phyloP scores from a whole-genome alignment of 2,113 vertebrate genomes.

The Aegypius monachus region DNA sequence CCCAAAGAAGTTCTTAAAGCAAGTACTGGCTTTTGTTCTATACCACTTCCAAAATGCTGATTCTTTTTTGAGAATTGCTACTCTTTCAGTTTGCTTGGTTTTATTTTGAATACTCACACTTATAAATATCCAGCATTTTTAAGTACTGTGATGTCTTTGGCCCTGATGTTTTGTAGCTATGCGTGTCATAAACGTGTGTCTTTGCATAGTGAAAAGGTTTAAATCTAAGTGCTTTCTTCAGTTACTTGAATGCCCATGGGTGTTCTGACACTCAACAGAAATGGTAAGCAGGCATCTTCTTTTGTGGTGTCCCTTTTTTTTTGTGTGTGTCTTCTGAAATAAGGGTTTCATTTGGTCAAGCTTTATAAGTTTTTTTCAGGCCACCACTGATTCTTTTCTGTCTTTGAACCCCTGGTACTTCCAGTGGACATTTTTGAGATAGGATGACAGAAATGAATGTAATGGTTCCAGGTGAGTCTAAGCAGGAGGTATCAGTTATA shows the following conservation, averaged over 20 bases:
- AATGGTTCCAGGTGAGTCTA: background rate
- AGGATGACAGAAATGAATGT: background rate
- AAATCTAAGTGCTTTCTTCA: background rate
- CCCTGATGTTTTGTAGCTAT: background rate
- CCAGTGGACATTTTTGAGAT: background rate
- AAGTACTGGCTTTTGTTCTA: background rate
- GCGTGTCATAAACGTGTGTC: background rate
- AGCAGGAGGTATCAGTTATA: background rate
- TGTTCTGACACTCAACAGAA: background rate
- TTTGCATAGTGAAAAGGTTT: background rate
- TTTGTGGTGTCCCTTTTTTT: background rate
- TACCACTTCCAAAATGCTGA: background rate
- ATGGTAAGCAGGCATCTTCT: background rate
- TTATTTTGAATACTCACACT: background rate
- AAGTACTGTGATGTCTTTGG: background rate
- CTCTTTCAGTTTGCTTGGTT: background rate
- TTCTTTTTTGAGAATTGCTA: background rate
- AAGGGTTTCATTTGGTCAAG: background rate
- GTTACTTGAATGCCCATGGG: background rate
- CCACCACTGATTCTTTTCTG: background rate
- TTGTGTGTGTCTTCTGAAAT: background rate
- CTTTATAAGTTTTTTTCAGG: background rate
- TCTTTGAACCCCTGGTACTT: background rate
- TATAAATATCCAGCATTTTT: background rate
- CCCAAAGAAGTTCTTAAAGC: background rate